These are phyloP conservation scores for Trichopoda pennipes DNA, from an alignment of 2,888 invertebrate species.

Conservation along the genomic window DNA sequence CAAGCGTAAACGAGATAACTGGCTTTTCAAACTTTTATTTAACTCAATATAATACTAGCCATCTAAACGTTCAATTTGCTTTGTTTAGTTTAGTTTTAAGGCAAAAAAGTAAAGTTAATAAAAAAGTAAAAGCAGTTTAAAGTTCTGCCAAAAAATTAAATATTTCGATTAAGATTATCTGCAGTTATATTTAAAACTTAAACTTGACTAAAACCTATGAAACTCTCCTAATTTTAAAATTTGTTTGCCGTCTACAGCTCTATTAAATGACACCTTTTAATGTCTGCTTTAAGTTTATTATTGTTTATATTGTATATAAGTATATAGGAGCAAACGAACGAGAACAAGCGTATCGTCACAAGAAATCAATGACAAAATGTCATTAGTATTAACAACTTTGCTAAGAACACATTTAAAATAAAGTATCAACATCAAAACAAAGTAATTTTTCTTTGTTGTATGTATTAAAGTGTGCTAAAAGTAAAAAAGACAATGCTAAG, in stretches of 20 bases:
- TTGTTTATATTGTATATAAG: slow-evolving; percentile 47
- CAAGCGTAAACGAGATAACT: too few relatives aligned
- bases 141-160: too few relatives aligned
- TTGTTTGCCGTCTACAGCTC: neutral
- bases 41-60: too few relatives aligned
- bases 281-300: slow-evolving; percentile 18
- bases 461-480: slow-evolving; percentile 30
- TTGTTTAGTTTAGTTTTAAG: too few relatives aligned
- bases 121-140: too few relatives aligned
- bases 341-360: slow-evolving; percentile 58
- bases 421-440: slow-evolving; percentile 38
- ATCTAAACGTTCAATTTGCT: too few relatives aligned
- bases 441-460: slow-evolving; percentile 43
- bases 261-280: slow-evolving; percentile 4
- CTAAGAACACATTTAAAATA: slow-evolving; percentile 33
- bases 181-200: too few relatives aligned
- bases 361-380: slow-evolving; percentile 67
- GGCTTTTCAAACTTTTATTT: too few relatives aligned
- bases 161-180: too few relatives aligned
- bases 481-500: slow-evolving; percentile 35
- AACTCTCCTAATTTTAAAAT: too few relatives aligned
- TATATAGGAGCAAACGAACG: slow-evolving; percentile 19
- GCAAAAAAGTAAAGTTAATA: too few relatives aligned
- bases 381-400: slow-evolving; percentile 69
- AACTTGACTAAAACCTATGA: too few relatives aligned